Conservation (phyloP, 2,113 vertebrate species). For the Crotalus tigris region DNA sequence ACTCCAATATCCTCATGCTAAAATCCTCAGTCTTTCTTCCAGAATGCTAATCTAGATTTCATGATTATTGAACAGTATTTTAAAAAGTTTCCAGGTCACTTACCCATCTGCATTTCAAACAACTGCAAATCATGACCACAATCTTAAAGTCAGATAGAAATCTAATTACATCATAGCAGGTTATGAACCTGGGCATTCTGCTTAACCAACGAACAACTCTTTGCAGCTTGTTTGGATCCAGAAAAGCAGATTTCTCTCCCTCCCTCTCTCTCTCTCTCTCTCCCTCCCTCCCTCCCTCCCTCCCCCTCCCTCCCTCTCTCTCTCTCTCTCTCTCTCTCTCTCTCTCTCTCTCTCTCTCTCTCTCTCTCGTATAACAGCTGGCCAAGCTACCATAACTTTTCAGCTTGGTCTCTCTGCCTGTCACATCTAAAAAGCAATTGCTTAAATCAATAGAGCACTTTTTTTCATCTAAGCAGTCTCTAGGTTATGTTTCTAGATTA, state of each 20-base stretch:
- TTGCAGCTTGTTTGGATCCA: too few relatives aligned
- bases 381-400: slow-evolving; percentile 45
- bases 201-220: background rate
- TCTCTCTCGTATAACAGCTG: background rate
- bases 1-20: background rate
- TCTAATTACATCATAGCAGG: background rate
- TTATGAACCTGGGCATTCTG: background rate
- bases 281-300: too few relatives aligned
- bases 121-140: background rate
- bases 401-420: slow-evolving; percentile 52
- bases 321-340: too few relatives aligned
- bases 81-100: background rate
- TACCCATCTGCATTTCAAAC: background rate
- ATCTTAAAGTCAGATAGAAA: background rate
- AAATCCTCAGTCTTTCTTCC: background rate
- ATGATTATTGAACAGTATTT: background rate
- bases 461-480: slow-evolving; percentile 64
- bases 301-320: accelerated
- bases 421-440: slow-evolving; percentile 64
- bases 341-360: too few relatives aligned
- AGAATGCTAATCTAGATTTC: background rate
- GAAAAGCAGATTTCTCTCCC: background rate
- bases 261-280: background rate
- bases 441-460: slow-evolving; percentile 66
- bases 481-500: slow-evolving; percentile 60